Evolutionary conservation across 2,888 invertebrate genomes (phyloP).

Genomic region (Acronicta leporina): DNA sequence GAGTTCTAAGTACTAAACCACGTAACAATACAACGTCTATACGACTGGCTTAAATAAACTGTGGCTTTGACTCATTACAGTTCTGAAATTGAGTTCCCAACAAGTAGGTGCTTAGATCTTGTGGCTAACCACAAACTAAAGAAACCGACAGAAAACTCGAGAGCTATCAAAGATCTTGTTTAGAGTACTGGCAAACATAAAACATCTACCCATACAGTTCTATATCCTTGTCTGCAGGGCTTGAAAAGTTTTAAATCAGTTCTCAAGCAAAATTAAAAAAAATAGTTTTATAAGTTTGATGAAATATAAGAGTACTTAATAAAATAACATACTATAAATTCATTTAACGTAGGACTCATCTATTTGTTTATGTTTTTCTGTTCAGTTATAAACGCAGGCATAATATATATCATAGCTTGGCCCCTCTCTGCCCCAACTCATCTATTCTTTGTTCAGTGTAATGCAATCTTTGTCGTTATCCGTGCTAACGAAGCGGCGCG

Average conservation of each 20-base stretch:
- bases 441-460: slow-evolving; percentile 62
- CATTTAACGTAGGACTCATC: too few relatives aligned
- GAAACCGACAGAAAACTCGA: neutral
- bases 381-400: too few relatives aligned
- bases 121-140: neutral
- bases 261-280: too few relatives aligned
- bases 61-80: slow-evolving; percentile 2
- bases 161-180: neutral
- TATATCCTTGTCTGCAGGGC: too few relatives aligned
- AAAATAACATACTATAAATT: too few relatives aligned
- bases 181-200: too few relatives aligned
- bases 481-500: slow-evolving; percentile 71
- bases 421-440: slow-evolving; percentile 23
- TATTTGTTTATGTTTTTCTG: too few relatives aligned
- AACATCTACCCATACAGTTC: too few relatives aligned
- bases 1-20: neutral
- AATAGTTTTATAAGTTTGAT: too few relatives aligned
- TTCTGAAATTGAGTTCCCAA: slow-evolving; percentile 2
- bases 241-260: too few relatives aligned
- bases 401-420: neutral
- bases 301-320: too few relatives aligned
- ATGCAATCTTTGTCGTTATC: slow-evolving; percentile 76
- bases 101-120: slow-evolving; percentile 1
- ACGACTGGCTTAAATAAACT: neutral
- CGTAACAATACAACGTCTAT: neutral